These are phyloP conservation scores for Pediacus dermestoides DNA, from an alignment of 2,888 invertebrate species.

Conservation along the genomic window DNA sequence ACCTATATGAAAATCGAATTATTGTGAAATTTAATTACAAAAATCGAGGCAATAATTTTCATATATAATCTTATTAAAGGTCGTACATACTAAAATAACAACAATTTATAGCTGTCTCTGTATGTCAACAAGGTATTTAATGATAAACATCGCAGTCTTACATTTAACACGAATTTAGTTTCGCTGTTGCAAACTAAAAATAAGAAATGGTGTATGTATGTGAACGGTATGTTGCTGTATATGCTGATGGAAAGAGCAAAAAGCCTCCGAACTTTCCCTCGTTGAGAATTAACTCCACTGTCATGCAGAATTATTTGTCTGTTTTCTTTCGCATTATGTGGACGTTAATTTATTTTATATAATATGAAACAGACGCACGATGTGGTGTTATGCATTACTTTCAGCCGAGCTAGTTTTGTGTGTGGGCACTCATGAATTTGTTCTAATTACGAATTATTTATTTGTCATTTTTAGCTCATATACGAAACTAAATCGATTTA, in stretches of 20 bases:
- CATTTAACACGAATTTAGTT: constrained; percentile 6
- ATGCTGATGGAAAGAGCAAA: constrained; percentile 2
- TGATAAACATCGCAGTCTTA: constrained; percentile 23
- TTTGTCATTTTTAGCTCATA: no score
- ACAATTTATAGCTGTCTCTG: constrained; percentile 23
- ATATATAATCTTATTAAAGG: no score
- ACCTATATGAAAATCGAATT: no score
- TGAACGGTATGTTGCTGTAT: no score
- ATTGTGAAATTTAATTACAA: not conserved
- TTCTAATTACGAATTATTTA: no score
- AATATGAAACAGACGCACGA: constrained; percentile 1
- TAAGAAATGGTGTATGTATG: no score
- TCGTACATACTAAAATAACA: constrained; percentile 20
- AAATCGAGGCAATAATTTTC: constrained; percentile 2
- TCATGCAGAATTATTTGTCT: constrained; percentile 4
- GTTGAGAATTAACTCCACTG: constrained; percentile 2
- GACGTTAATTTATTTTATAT: constrained; percentile 5
- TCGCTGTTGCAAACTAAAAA: not conserved
- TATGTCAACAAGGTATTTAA: constrained; percentile 21
- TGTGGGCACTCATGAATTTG: no score
- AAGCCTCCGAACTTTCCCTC: constrained; percentile 1
- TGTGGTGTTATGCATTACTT: no score
- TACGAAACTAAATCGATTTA: no score
- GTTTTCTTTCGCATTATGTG: constrained; percentile 3
- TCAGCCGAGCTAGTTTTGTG: no score